Base-by-base conservation (phyloP, 2,888 invertebrate species). In the Cistogaster globosa region DNA sequence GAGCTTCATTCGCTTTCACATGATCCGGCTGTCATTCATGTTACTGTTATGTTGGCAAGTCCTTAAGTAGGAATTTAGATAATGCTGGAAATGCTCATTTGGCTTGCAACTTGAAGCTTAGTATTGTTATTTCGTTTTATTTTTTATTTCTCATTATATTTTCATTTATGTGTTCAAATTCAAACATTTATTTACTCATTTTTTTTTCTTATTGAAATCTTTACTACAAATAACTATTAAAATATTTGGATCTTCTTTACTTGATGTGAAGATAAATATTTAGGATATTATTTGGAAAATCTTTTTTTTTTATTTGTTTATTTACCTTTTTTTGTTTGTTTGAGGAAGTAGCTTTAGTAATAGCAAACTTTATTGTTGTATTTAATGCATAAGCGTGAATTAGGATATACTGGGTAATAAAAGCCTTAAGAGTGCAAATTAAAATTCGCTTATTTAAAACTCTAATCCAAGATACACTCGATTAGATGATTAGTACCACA, bases 71-170 rank as follows among this genome's bases (percentile, higher is more conserved):
- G 18, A 36, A 55, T 79, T 77, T 84, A 60, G 86, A 87, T 69
- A 88, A 87, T 86, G 88, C 88, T 87, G 88, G 83, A 81, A 83
- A 81, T 69, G 65, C 57, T 62, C 90, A 90, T 87, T 84, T 90
- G 88, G 91, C 90, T 87, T 88, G 89, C 86, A 90, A 89, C 89
- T 93, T 92, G 88, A 92, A 93, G 92, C 92, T 92, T 90, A 90
- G 90, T 88, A 89, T 86, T 88, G 22, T 78, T 86, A 83, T 80
- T 82, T 68, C 67, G 69, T 26, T 26, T 26, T 26, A 26, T 26
- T 32, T 32, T 77, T 32, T 38, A 69, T 45, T 55, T 38, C 55
- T 22, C 60, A 63, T 79, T 67, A 63, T 36, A 48, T 55, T 58
- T 62, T 74, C 14, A 62, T 83, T 62, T 68, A 20, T 42, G 9